Conservation (phyloP, 2,888 invertebrate species). For the Octonoba sinensis region DNA sequence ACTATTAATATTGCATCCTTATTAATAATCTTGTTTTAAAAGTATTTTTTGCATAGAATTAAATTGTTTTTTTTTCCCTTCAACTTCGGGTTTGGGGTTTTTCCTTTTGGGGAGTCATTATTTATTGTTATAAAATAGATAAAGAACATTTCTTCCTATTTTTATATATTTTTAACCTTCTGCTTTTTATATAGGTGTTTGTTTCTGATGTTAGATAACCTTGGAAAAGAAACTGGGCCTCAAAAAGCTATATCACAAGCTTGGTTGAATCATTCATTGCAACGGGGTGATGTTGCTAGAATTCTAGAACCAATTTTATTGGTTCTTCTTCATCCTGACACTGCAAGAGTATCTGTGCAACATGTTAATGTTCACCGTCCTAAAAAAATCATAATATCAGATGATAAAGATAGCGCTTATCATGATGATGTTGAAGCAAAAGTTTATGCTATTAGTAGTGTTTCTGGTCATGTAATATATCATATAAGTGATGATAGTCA, state of each 20-base stretch:
- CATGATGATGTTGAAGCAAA: constrained; percentile 73
- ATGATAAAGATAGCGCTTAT: constrained; percentile 67
- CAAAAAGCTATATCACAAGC: constrained; percentile 79
- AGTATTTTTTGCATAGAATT: too few species aligned
- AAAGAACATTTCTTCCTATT: too few species aligned
- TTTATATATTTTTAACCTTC: background rate
- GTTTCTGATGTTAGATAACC: constrained; percentile 80
- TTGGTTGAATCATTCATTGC: constrained; percentile 80
- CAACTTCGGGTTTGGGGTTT: too few species aligned
- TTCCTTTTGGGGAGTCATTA: too few species aligned
- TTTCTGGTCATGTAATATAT: constrained; percentile 81
- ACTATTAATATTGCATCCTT: too few species aligned
- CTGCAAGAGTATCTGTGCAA: constrained; percentile 84
- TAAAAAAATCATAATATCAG: constrained; percentile 33
- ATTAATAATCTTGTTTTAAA: too few species aligned
- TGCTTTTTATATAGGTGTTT: constrained; percentile 75
- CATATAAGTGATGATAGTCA: constrained; percentile 70
- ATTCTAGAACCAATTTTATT: constrained; percentile 83
- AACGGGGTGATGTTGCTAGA: constrained; percentile 83
- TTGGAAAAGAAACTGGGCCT: constrained; percentile 76
- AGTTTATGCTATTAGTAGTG: constrained; percentile 85
- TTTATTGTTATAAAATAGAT: too few species aligned
- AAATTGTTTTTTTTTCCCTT: too few species aligned
- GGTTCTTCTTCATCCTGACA: constrained; percentile 83
- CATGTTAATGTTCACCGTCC: constrained; percentile 74